phyloP scores from a whole-genome alignment of 1,140 invertebrate genomes.

The Eriosoma lanigerum region DNA sequence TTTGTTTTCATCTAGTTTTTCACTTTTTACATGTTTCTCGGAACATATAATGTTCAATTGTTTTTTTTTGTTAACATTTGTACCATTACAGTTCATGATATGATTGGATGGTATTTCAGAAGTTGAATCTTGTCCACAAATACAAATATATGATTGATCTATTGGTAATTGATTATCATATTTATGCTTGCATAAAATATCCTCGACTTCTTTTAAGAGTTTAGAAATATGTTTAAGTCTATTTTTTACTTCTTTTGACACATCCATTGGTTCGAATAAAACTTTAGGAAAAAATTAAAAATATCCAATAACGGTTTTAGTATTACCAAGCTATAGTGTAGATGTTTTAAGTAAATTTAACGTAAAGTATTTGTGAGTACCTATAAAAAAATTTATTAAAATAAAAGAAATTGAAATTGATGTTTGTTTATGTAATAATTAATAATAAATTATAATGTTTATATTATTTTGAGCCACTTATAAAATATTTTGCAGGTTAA shows the following conservation, averaged over 20 bases:
- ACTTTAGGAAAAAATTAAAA: too few relatives aligned
- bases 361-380: too few relatives aligned
- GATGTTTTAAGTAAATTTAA: too few relatives aligned
- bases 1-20: neutral
- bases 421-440: too few relatives aligned
- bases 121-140: neutral
- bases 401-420: too few relatives aligned
- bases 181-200: neutral
- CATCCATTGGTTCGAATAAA: neutral
- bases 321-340: too few relatives aligned
- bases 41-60: neutral
- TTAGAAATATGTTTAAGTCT: neutral
- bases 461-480: too few relatives aligned
- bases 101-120: neutral
- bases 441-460: too few relatives aligned
- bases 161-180: neutral
- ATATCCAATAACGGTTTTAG: too few relatives aligned
- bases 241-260: neutral
- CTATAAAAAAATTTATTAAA: too few relatives aligned
- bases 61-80: neutral
- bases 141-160: neutral
- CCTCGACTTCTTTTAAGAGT: constrained; percentile 15
- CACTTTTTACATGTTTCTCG: neutral
- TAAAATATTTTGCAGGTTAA: too few relatives aligned
- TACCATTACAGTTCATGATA: neutral